These are phyloP conservation scores for Danionella dracula DNA, from an alignment of 2,797 vertebrate genomes.

Conservation along the genomic window DNA sequence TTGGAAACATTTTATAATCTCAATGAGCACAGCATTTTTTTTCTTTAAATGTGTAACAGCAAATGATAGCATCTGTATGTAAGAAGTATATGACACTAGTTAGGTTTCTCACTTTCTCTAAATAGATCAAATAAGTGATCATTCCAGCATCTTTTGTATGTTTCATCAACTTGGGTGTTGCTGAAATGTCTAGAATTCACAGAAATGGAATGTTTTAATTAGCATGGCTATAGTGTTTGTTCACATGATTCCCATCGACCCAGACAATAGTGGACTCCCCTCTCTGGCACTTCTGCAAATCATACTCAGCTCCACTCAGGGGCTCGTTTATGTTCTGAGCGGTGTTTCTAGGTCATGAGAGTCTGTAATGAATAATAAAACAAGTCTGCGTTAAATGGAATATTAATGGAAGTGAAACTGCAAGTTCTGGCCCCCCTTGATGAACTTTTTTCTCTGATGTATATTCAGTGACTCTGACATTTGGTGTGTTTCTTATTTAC, in stretches of 20 bases:
- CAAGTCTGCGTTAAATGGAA: slow-evolving; percentile 56
- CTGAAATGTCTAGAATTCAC: neutral
- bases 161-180: too few species aligned
- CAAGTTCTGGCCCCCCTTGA: slow-evolving; percentile 14
- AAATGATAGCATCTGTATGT: too few species aligned
- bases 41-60: too few species aligned
- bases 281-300: slow-evolving; percentile 23
- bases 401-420: slow-evolving; percentile 62
- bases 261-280: slow-evolving; percentile 42
- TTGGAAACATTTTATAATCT: too few species aligned
- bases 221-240: slow-evolving; percentile 22
- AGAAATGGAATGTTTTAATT: slow-evolving; percentile 13
- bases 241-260: slow-evolving; percentile 41
- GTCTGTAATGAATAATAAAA: slow-evolving; percentile 73
- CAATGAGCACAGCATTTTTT: too few species aligned
- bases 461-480: neutral
- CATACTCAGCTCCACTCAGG: slow-evolving; percentile 12
- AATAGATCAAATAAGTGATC: too few species aligned
- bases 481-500: slow-evolving; percentile 3
- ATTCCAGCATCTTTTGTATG: too few species aligned
- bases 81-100: too few species aligned
- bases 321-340: slow-evolving; percentile 25
- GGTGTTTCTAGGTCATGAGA: slow-evolving; percentile 63
- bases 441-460: slow-evolving; percentile 18
- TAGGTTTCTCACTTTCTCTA: too few species aligned